phyloP scores from a whole-genome alignment of 2,113 vertebrate genomes.

The Machaerirhynchus nigripectus region DNA sequence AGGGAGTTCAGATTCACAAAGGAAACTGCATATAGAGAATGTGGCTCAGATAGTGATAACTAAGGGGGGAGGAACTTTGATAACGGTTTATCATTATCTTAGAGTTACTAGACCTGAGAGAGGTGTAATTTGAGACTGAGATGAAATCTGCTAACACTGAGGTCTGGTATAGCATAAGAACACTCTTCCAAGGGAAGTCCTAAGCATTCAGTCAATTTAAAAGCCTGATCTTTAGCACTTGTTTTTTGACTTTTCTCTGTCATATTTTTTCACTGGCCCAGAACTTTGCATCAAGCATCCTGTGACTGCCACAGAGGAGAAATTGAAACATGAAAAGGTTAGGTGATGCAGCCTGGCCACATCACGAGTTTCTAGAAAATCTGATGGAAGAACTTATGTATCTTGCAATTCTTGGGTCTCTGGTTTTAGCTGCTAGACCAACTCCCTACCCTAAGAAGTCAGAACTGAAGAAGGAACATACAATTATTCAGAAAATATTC shows the following conservation, averaged over 20 bases:
- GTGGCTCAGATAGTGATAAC: slow-evolving; percentile 31
- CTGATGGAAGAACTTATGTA: neutral
- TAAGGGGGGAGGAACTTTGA: neutral
- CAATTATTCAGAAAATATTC: neutral
- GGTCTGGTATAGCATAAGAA: slow-evolving; percentile 43
- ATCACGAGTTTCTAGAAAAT: neutral
- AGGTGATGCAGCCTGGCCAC: neutral
- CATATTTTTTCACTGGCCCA: neutral
- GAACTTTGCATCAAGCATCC: neutral
- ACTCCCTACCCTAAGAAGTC: neutral
- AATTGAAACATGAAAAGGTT: neutral
- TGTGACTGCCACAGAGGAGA: neutral
- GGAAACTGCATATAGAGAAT: neutral
- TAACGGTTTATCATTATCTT: neutral
- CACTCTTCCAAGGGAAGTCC: slow-evolving; percentile 58
- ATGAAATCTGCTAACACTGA: slow-evolving; percentile 45
- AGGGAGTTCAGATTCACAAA: slow-evolving; percentile 7
- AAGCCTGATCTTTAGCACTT: neutral
- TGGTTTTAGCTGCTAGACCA: neutral
- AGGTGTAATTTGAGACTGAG: neutral
- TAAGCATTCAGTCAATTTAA: neutral
- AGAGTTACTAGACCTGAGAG: neutral
- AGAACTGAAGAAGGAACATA: neutral
- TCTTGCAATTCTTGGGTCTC: neutral
- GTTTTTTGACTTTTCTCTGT: neutral